Percentiles rank a stretch among this genome's conserved stretches.
phyloP scores from a whole-genome alignment of 2,113 vertebrate species.

The Brachypodius melanocephalos region DNA sequence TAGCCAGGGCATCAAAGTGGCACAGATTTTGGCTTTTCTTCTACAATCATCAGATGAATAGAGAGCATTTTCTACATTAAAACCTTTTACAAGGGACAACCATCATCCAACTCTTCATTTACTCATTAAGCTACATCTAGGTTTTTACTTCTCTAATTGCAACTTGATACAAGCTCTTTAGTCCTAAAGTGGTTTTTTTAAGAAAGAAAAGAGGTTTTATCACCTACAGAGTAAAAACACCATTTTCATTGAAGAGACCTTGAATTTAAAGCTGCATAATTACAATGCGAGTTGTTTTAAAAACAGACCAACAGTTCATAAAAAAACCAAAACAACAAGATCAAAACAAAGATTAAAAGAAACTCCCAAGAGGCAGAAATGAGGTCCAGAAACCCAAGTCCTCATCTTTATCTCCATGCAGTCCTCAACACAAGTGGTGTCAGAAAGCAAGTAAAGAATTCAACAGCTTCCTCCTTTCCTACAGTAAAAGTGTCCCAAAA shows the following conservation, averaged over 20 bases:
- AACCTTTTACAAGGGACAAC: neutral
- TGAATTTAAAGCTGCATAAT: neutral
- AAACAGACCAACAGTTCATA: neutral
- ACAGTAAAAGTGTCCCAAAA: neutral
- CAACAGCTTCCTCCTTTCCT: neutral
- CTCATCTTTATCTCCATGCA: accelerated
- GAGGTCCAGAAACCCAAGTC: neutral
- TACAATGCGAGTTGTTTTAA: neutral
- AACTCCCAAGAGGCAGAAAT: neutral
- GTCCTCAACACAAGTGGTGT: accelerated
- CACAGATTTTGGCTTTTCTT: conserved; percentile 14
- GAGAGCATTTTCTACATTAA: conserved; percentile 55
- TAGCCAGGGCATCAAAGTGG: conserved; percentile 25
- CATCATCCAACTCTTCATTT: conserved; percentile 15
- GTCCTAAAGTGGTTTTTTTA: neutral
- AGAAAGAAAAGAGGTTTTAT: neutral
- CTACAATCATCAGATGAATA: conserved; percentile 42
- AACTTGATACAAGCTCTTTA: neutral
- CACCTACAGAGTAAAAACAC: neutral
- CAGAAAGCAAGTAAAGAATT: neutral
- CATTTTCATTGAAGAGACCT: neutral
- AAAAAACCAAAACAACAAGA: neutral
- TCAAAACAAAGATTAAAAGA: neutral
- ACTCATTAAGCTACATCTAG: conserved; percentile 23
- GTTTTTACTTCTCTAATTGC: conserved; percentile 30